A percentile compares a stretch with the other conserved stretches of the same genome.
These are phyloP conservation scores for Gobius niger DNA, from an alignment of 2,113 vertebrate genomes.

Conservation along the genomic window DNA sequence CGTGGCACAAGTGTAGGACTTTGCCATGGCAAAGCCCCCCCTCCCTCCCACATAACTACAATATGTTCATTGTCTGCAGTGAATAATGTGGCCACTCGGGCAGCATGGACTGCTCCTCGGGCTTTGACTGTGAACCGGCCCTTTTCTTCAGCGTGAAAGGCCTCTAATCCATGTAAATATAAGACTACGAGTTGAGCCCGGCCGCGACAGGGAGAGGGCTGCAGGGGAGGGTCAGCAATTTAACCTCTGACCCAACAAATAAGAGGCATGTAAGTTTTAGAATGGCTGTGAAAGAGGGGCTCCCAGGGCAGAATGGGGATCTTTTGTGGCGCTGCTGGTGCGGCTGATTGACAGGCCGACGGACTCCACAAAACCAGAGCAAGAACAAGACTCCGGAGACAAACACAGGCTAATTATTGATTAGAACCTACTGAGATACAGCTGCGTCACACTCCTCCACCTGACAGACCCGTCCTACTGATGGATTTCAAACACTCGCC, in stretches of 20 bases:
- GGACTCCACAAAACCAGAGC: slow-evolving; percentile 44
- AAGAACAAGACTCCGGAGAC: slow-evolving; percentile 32
- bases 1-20: slow-evolving; percentile 95
- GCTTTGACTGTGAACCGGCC: slow-evolving; percentile 98
- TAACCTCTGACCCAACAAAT: slow-evolving; percentile 99
- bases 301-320: slow-evolving; percentile 93
- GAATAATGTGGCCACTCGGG: slow-evolving; percentile 99
- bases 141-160: slow-evolving; percentile 97
- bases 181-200: slow-evolving; percentile 93
- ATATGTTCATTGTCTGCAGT: slow-evolving; percentile 99
- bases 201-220: slow-evolving; percentile 83
- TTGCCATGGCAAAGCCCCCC: slow-evolving; percentile 84
- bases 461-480: no score
- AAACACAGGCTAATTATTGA: slow-evolving; percentile 44
- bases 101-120: slow-evolving; percentile 94
- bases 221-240: slow-evolving; percentile 97
- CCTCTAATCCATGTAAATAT: slow-evolving; percentile 99
- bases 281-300: slow-evolving; percentile 98
- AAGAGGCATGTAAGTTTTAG: slow-evolving; percentile 99
- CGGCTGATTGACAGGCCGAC: slow-evolving; percentile 87
- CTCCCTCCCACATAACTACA: slow-evolving; percentile 92
- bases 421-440: slow-evolving; percentile 18
- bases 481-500: no score
- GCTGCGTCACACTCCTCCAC: background rate
- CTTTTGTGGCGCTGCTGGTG: slow-evolving; percentile 84